Evolutionary conservation across 2,113 vertebrate genomes (phyloP).

Genomic region (Turdus rufiventris): DNA sequence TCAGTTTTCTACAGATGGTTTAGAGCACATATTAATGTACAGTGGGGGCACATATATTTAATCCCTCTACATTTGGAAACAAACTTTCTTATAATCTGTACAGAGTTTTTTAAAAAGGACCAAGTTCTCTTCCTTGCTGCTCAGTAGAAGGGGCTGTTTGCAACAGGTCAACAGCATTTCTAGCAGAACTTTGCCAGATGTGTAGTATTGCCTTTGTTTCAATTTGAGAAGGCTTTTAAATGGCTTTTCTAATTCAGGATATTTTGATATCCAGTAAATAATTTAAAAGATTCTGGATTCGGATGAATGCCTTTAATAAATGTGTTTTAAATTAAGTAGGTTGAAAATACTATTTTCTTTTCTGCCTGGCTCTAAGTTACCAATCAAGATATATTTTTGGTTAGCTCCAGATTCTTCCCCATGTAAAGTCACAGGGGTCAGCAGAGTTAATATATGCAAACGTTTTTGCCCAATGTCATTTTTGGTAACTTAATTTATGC

Average conservation of each 20-base stretch:
- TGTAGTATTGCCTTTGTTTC: background rate
- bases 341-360: background rate
- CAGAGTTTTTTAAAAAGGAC: background rate
- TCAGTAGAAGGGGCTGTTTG: background rate
- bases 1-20: background rate
- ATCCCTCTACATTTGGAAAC: background rate
- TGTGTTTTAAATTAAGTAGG: background rate
- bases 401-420: background rate
- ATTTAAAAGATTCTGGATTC: background rate
- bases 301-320: background rate
- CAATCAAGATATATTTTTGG: background rate
- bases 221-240: background rate
- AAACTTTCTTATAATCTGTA: background rate
- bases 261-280: background rate
- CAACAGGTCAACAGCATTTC: background rate
- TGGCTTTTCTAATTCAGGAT: background rate
- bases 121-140: background rate
- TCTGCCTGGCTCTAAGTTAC: background rate
- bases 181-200: background rate
- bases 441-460: background rate
- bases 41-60: background rate
- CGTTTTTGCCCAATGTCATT: background rate
- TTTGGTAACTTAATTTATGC: slow-evolving; percentile 18
- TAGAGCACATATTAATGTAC: background rate
- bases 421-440: background rate